phyloP scores from a whole-genome alignment of 2,113 vertebrate genomes.

The Regulus satrapa region DNA sequence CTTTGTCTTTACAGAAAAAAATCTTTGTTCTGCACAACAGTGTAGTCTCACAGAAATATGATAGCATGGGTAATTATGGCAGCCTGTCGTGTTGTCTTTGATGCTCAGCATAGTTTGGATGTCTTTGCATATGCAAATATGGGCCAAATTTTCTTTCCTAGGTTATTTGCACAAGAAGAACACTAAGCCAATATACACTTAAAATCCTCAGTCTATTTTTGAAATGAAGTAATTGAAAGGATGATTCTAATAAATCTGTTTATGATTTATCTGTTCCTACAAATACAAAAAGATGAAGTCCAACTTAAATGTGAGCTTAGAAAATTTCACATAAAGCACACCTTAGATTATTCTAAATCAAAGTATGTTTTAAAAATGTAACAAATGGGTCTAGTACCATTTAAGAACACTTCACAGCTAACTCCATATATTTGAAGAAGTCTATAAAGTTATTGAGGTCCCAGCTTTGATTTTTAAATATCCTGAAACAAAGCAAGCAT shows the following conservation, averaged over 20 bases:
- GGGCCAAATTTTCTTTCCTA: neutral
- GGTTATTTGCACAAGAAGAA: neutral
- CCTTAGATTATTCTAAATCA: neutral
- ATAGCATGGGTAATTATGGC: neutral
- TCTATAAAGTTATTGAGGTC: neutral
- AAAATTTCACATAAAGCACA: neutral
- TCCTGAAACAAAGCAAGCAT: neutral
- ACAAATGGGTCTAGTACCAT: neutral
- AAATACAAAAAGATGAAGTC: neutral
- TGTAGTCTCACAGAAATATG: neutral
- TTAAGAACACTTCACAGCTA: neutral
- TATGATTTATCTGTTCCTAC: neutral
- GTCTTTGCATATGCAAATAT: slow-evolving; percentile 7
- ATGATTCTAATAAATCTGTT: neutral
- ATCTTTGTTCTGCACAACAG: neutral
- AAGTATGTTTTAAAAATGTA: neutral
- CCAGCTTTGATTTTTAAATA: neutral
- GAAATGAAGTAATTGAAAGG: neutral
- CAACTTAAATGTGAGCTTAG: neutral
- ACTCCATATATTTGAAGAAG: neutral
- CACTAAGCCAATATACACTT: fast-evolving
- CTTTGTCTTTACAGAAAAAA: neutral
- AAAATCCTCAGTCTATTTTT: neutral
- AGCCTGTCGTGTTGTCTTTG: neutral
- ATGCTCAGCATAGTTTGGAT: neutral